These are phyloP conservation scores for Astropecten irregularis DNA, from an alignment of 53 echinoderm and acorn worm species.

Conservation along the genomic window DNA sequence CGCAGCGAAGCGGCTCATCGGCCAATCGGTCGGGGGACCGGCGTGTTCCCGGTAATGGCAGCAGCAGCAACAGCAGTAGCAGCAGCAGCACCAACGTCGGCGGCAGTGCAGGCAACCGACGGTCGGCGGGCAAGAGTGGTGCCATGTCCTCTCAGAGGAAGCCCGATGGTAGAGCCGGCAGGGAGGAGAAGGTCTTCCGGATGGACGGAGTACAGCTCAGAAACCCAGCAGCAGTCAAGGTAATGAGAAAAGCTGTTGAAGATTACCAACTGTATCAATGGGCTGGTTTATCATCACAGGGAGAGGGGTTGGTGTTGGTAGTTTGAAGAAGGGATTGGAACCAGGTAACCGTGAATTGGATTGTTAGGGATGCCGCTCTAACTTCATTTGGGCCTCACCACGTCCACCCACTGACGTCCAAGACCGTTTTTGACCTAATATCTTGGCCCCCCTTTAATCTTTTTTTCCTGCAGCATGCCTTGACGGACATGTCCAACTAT, in stretches of 20 bases:
- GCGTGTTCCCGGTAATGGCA: slow-evolving; percentile 30
- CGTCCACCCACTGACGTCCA: too few relatives aligned
- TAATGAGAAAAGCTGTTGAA: slow-evolving; percentile 18
- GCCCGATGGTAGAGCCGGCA: slow-evolving; percentile 27
- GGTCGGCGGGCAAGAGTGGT: slow-evolving; percentile 19
- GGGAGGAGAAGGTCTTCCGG: slow-evolving; percentile 80
- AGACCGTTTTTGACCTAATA: too few relatives aligned
- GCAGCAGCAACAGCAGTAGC: slow-evolving; percentile 32
- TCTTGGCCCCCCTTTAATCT: too few relatives aligned
- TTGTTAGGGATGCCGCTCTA: too few relatives aligned
- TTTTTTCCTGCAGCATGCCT: slow-evolving; percentile 71
- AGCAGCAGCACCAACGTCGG: slow-evolving; percentile 18
- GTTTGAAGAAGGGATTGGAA: too few relatives aligned
- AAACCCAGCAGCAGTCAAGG: slow-evolving; percentile 73
- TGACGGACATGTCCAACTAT: slow-evolving; percentile 62
- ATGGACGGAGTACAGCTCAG: slow-evolving; percentile 74
- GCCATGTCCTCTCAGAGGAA: slow-evolving; percentile 23
- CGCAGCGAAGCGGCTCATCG: slow-evolving; percentile 32
- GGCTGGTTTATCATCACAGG: too few relatives aligned
- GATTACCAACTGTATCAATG: too few relatives aligned
- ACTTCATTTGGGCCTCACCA: too few relatives aligned
- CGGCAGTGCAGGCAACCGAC: slow-evolving; percentile 26
- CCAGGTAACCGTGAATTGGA: too few relatives aligned
- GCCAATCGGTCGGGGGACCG: slow-evolving; percentile 39
- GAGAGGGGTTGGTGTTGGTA: too few relatives aligned